Conservation (phyloP, 2,797 vertebrate species). For the Molossus alvarezi region DNA sequence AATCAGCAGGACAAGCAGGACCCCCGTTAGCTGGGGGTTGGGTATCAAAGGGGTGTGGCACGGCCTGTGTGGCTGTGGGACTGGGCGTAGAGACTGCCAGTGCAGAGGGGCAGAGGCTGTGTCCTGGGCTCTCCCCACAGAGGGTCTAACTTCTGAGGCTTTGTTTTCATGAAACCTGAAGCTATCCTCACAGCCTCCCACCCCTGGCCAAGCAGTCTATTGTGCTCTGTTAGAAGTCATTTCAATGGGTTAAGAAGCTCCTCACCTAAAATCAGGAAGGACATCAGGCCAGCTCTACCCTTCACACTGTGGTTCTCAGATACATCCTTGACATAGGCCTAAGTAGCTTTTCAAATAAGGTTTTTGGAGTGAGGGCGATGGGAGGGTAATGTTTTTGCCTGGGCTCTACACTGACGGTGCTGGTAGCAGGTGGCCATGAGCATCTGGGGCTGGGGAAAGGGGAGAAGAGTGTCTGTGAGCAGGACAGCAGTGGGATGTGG, state of each 20-base stretch:
- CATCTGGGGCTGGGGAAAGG: background rate
- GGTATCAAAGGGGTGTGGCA: background rate
- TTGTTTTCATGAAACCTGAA: background rate
- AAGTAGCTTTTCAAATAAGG: background rate
- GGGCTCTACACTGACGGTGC: rapidly evolving
- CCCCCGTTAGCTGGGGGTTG: background rate
- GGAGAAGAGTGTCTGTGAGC: background rate
- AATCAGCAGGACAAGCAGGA: background rate
- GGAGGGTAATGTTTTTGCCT: background rate
- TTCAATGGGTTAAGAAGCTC: background rate
- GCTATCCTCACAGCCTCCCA: background rate
- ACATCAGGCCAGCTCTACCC: rapidly evolving
- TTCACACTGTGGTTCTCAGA: background rate
- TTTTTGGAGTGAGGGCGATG: background rate
- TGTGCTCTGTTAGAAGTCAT: background rate
- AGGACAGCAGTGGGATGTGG: background rate
- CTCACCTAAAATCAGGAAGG: background rate
- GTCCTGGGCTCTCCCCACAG: background rate
- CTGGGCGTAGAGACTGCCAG: rapidly evolving
- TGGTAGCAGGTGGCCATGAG: background rate
- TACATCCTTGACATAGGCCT: background rate
- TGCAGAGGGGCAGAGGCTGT: background rate
- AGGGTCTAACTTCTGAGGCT: background rate
- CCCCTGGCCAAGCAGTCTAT: background rate
- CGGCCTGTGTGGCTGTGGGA: background rate